Conservation (phyloP, 2,113 vertebrate genomes). For the Platysternon megacephalum region DNA sequence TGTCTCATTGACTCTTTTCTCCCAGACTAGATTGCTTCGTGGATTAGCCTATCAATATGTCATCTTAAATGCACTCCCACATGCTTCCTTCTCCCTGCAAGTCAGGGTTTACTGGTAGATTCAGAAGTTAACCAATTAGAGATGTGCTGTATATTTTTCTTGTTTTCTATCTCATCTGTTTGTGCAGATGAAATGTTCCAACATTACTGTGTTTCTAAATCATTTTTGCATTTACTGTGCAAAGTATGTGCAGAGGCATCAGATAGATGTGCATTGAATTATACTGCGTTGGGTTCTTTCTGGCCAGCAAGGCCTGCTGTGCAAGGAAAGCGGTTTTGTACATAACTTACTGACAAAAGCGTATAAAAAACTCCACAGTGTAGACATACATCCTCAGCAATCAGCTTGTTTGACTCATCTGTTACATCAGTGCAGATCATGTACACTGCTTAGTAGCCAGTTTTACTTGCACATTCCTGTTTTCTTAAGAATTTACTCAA, state of each 20-base stretch:
- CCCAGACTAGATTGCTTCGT: neutral
- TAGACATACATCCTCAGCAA: neutral
- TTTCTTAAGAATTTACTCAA: neutral
- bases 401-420: accelerated
- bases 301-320: neutral
- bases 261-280: neutral
- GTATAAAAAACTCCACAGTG: neutral
- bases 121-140: constrained; percentile 13
- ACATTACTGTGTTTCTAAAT: neutral
- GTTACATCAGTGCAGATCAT: accelerated
- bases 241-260: constrained; percentile 1
- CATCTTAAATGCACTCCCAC: neutral
- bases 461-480: neutral
- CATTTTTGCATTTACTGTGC: neutral
- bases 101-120: neutral
- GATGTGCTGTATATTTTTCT: neutral
- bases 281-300: neutral
- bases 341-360: neutral
- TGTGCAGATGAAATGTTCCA: constrained; percentile 29
- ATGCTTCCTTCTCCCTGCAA: neutral
- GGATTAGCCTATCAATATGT: constrained; percentile 5
- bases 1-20: neutral
- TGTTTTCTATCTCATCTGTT: neutral
- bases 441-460: neutral
- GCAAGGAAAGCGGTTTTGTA: neutral